A percentile compares a stretch with the other conserved stretches of the same genome.
Conservation (phyloP, 2,113 vertebrate genomes). For the Excalfactoria chinensis region DNA sequence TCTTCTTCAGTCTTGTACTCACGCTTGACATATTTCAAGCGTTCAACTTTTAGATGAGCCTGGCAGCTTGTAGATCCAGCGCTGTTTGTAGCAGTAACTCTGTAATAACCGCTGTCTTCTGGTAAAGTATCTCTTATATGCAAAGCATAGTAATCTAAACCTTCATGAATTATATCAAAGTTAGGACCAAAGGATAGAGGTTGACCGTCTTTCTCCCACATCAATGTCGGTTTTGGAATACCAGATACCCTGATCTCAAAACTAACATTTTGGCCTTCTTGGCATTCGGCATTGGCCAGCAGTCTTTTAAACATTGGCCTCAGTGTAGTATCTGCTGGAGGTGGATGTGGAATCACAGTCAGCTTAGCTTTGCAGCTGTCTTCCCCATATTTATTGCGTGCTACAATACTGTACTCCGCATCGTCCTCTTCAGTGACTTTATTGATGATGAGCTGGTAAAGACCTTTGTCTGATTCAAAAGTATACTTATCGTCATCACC, state of each 20-base stretch:
- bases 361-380: conserved; percentile 97
- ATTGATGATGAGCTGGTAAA: conserved; percentile 93
- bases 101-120: conserved; percentile 94
- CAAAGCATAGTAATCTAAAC: conserved; percentile 95
- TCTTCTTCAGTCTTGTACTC: conserved; percentile 88
- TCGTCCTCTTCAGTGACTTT: conserved; percentile 87
- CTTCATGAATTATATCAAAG: conserved; percentile 95
- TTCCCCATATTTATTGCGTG: conserved; percentile 93
- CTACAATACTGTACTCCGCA: conserved; percentile 93
- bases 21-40: conserved; percentile 88
- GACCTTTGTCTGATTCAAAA: conserved; percentile 93
- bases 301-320: conserved; percentile 99
- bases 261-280: conserved; percentile 91
- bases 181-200: conserved; percentile 90
- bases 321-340: conserved; percentile 89
- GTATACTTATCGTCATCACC: conserved; percentile 91
- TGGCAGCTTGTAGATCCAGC: conserved; percentile 98
- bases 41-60: conserved; percentile 91
- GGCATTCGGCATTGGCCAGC: conserved; percentile 94
- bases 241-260: conserved; percentile 98
- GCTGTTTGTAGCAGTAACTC: conserved; percentile 95
- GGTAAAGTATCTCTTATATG: conserved; percentile 92
- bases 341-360: conserved; percentile 88
- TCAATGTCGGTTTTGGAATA: conserved; percentile 84
- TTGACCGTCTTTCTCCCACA: conserved; percentile 97